A percentile compares a stretch with the other conserved stretches of the same genome.
phyloP scores from a whole-genome alignment of 2,113 vertebrate genomes.

The Oncorhynchus masou region DNA sequence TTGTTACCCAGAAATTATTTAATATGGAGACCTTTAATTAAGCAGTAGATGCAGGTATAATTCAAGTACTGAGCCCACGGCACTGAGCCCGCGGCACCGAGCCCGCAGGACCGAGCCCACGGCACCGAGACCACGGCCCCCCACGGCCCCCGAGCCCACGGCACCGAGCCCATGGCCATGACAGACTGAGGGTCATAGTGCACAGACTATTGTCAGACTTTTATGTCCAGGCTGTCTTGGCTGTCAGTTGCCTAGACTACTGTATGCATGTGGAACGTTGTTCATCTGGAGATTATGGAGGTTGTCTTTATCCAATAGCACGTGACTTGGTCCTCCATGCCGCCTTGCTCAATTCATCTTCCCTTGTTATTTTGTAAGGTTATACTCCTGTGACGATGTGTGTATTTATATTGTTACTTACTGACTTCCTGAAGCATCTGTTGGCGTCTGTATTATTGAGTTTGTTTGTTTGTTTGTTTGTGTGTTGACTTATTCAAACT shows the following conservation, averaged over 20 bases:
- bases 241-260: too few species aligned
- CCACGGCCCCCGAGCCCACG: too few species aligned
- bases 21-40: too few species aligned
- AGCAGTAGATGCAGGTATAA: too few species aligned
- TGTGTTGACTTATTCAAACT: conserved; percentile 29
- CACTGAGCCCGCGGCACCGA: too few species aligned
- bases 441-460: conserved; percentile 8
- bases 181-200: conserved; percentile 1
- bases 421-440: neutral
- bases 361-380: neutral
- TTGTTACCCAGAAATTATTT: too few species aligned
- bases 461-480: neutral
- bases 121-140: too few species aligned
- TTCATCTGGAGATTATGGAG: conserved; percentile 15
- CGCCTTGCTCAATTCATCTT: conserved; percentile 25
- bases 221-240: neutral
- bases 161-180: too few species aligned
- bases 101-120: too few species aligned
- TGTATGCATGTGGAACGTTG: conserved; percentile 2
- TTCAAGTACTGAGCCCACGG: too few species aligned
- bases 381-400: conserved; percentile 4
- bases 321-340: conserved; percentile 13
- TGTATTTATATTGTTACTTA: conserved; percentile 37
- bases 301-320: conserved; percentile 45
- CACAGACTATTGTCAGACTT: neutral